phyloP scores from a whole-genome alignment of 2,797 vertebrate genomes.

The Leptoclinus maculatus region DNA sequence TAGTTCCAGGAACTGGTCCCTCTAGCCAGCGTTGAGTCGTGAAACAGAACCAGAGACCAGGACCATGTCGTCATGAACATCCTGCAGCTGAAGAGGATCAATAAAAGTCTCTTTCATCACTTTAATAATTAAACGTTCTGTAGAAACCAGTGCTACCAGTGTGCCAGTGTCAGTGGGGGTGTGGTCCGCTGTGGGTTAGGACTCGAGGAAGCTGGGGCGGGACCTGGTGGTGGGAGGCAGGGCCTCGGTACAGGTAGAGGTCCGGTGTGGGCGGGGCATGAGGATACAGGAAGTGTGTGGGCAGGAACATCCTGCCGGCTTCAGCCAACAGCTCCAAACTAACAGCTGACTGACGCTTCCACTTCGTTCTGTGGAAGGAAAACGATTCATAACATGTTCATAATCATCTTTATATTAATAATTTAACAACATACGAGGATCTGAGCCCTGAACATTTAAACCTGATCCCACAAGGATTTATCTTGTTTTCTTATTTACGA shows the following conservation, averaged over 20 bases:
- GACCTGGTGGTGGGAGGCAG: constrained; percentile 59
- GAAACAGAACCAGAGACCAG: not conserved
- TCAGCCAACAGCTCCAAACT: constrained; percentile 91
- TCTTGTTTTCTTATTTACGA: too few relatives aligned
- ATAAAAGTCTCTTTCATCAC: not conserved
- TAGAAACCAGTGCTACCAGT: not conserved
- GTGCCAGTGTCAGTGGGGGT: constrained; percentile 3
- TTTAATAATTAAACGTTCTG: too few relatives aligned
- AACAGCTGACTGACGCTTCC: constrained; percentile 93
- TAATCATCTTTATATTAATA: not conserved
- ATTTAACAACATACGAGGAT: not conserved
- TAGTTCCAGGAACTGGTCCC: not conserved
- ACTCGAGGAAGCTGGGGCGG: constrained; percentile 81
- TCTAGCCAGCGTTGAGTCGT: not conserved
- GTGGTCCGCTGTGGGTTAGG: constrained; percentile 82
- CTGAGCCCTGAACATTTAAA: too few relatives aligned
- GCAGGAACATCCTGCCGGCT: constrained; percentile 89
- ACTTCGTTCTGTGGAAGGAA: constrained; percentile 88
- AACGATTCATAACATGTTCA: not conserved
- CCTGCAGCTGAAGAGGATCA: not conserved
- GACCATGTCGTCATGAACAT: not conserved
- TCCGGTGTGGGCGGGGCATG: constrained; percentile 82
- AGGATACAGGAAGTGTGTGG: constrained; percentile 89
- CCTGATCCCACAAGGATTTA: too few relatives aligned
- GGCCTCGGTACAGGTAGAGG: constrained; percentile 89